Base-by-base conservation (phyloP, 2,888 invertebrate species). In the Melanotus villosus region DNA sequence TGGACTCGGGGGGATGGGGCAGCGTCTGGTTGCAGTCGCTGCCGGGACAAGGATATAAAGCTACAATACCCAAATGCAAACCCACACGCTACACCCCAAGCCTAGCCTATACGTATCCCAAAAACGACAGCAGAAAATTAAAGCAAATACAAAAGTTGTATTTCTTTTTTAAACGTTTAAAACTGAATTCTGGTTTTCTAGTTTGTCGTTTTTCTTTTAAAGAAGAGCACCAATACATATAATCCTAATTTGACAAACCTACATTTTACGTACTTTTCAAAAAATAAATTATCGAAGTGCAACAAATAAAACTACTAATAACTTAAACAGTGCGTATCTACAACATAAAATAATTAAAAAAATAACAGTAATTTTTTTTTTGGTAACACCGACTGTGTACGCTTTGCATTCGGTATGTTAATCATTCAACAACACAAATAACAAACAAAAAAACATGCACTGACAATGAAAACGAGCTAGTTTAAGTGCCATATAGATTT, bases 41-140 rank as follows among this genome's bases (percentile, higher is more conserved):
- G 84, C 82, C 81, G 79, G 83, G 83, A 84, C 80, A 82, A 83
- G 82, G 83, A 83, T 80, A 83, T 80, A 79, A 80, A 80, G 79
- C 81, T 81, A 81, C 80, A 79, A 74, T 80, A 80, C 82, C 81
- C 83, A 82, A 80, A 80, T 77, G 79, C 76, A 80, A 77, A 77
- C 78, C 77, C 78, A 73, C 73, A 76, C 72, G 72, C 75, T 76
- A 78, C 80, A 77, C 77, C 76, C 77, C 76, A 80, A 81, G 80
- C 80, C 81, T 79, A 79, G 77, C 77, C 78, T 74, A 45, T 14
- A 32, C 72, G 75, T 71, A 26, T 67, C 43, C 56, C 50, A 47
- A 65, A 65, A 54, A 54, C 63, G 30, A 68, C 67, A 62, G 54
- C 59, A 69, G 45, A 62, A 66, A 65, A 52, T 32, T 21, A 32